Conservation (phyloP, 2,113 vertebrate species). For the Corythoichthys haematopterus region DNA sequence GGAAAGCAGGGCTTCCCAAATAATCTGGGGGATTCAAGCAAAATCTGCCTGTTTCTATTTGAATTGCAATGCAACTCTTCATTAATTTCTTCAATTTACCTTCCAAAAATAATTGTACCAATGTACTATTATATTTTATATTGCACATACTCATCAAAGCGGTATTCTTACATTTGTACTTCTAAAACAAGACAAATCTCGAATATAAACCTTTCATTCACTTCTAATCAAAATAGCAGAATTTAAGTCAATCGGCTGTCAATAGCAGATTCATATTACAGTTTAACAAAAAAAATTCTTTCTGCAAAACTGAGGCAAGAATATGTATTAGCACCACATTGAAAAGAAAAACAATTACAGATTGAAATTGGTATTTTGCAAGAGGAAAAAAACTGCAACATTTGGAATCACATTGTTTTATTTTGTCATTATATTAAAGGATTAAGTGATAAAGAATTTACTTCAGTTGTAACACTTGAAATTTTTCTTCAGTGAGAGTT, state of each 20-base stretch:
- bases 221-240: not conserved
- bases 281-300: not conserved
- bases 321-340: not conserved
- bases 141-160: too few species aligned
- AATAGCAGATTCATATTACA: not conserved
- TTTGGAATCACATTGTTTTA: too few species aligned
- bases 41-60: constrained; percentile 35
- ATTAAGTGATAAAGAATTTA: too few species aligned
- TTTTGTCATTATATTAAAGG: too few species aligned
- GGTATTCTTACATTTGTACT: not conserved
- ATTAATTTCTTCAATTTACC: not conserved
- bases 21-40: constrained; percentile 26
- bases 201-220: not conserved
- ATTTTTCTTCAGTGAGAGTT: too few species aligned
- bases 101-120: not conserved
- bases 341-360: not conserved
- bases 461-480: too few species aligned
- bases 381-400: too few species aligned
- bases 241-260: not conserved
- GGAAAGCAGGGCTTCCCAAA: constrained; percentile 38
- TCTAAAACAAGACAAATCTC: not conserved
- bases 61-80: constrained; percentile 10
- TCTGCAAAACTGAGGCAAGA: not conserved
- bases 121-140: not conserved
- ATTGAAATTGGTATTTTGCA: not conserved